These are phyloP conservation scores for Acanthoscelides obtectus DNA, from an alignment of 2,888 invertebrate species.

Conservation along the genomic window DNA sequence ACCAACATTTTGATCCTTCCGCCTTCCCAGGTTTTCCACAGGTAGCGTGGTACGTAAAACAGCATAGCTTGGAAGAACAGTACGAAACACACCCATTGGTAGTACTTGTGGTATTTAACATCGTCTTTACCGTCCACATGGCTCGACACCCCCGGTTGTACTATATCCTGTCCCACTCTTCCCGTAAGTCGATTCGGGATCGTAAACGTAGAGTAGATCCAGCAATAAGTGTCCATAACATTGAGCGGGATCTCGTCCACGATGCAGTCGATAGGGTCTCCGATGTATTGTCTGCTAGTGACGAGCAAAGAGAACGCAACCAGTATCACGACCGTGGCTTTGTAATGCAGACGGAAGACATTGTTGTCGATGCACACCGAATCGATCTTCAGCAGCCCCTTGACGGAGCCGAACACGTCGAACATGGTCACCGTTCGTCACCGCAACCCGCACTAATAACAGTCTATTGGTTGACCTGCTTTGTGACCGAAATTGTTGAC, in stretches of 20 bases:
- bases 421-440: conserved; percentile 63
- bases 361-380: conserved; percentile 92
- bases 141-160: conserved; percentile 77
- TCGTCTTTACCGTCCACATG: conserved; percentile 78
- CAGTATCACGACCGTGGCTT: conserved; percentile 85
- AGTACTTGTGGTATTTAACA: conserved; percentile 89
- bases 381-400: conserved; percentile 88
- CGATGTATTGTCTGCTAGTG: conserved; percentile 92
- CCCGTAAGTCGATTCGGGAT: conserved; percentile 78
- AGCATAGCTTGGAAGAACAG: conserved; percentile 87
- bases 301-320: conserved; percentile 90
- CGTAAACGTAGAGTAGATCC: conserved; percentile 90
- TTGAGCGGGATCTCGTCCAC: conserved; percentile 85
- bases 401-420: conserved; percentile 92
- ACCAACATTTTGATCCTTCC: conserved; percentile 89
- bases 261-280: conserved; percentile 95
- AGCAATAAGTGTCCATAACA: conserved; percentile 92
- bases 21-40: conserved; percentile 94
- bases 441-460: conserved; percentile 15
- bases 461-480: neutral
- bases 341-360: conserved; percentile 89
- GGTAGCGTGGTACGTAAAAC: conserved; percentile 85
- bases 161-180: conserved; percentile 74
- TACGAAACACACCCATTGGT: conserved; percentile 94
- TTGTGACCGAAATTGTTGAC: neutral